Base-by-base conservation (phyloP, 2,888 invertebrate species). In the Tenthredo notha region DNA sequence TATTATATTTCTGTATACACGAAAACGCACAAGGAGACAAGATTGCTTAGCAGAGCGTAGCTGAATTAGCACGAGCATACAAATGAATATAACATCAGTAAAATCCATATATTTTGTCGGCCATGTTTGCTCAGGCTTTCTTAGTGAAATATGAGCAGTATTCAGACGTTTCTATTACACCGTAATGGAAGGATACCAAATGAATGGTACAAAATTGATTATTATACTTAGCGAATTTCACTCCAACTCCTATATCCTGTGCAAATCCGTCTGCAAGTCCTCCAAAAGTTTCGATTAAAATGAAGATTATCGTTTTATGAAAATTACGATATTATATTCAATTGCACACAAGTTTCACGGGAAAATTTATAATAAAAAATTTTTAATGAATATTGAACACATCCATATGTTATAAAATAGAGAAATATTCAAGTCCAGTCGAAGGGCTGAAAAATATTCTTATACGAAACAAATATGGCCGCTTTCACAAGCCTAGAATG, bases 161-260 rank as follows among this genome's bases (percentile, higher is more conserved):
- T 72, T 80, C 82, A 85, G 85, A 85, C 85, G 78, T 85, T 85
- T 85, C 85, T 85, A 85, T 85, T 85, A 85, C 70, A 58, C 82
- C 54, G 67, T 85, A 85, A 85, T 85, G 85, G 85, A 82, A 85
- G 85, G 85, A 85, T 85, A 85, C 82, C 80, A 70, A 80, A 85
- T 78, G 82, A 85, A 78, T 78, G 78, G 78, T 80, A 80, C 50
- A 70, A 85, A 85, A 85, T 85, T 85, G 85, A 85, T 85, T 80
- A 77, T 78, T 70, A 85, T 85, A 85, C 85, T 85, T 77, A 58
- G 70, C 85, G 85, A 70, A 85, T 67, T 47, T 70, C 70, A n/a
- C 83, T 50, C 83, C 67, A 25, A 80, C 80, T 58, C 7, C 21
- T 80, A 29, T 50, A 29, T 50, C 40, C 25, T 37, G 6, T 50